These are phyloP conservation scores for Pegoplata infirma DNA, from an alignment of 2,888 invertebrate species.

Conservation along the genomic window DNA sequence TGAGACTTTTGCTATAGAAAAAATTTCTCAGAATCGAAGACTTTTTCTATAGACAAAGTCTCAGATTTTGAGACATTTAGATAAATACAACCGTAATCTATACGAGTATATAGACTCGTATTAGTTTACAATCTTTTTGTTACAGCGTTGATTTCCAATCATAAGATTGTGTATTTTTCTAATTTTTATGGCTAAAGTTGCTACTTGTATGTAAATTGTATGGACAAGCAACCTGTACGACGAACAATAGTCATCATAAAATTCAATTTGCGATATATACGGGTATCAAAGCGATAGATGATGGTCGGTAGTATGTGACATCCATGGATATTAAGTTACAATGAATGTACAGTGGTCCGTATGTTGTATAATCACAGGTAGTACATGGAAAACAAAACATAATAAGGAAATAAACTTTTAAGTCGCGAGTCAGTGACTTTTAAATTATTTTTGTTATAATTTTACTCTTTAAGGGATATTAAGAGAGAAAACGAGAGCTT, in stretches of 20 bases:
- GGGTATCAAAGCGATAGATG: too few relatives aligned
- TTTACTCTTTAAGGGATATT: too few relatives aligned
- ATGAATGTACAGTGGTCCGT: background rate
- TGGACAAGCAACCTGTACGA: constrained; percentile 17
- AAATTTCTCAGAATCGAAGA: too few relatives aligned
- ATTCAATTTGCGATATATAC: constrained; percentile 47
- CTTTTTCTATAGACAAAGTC: too few relatives aligned
- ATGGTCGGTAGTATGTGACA: constrained; percentile 28
- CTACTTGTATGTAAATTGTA: background rate
- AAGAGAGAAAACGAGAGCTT: too few relatives aligned
- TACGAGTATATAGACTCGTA: constrained; percentile 48
- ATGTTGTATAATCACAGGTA: background rate
- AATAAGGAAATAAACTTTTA: too few relatives aligned
- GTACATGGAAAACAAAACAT: background rate
- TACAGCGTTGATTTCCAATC: constrained; percentile 7
- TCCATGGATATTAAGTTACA: constrained; percentile 42
- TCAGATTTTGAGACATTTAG: too few relatives aligned
- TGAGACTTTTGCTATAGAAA: too few relatives aligned
- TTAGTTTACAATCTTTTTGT: constrained; percentile 41
- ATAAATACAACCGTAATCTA: too few relatives aligned
- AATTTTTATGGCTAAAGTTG: background rate
- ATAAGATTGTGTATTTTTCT: background rate
- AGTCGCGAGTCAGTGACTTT: too few relatives aligned
- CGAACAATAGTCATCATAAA: constrained; percentile 23
- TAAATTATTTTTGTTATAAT: too few relatives aligned